These are phyloP conservation scores for Triops longicaudatus DNA, from an alignment of 1,140 invertebrate genomes.

Conservation along the genomic window DNA sequence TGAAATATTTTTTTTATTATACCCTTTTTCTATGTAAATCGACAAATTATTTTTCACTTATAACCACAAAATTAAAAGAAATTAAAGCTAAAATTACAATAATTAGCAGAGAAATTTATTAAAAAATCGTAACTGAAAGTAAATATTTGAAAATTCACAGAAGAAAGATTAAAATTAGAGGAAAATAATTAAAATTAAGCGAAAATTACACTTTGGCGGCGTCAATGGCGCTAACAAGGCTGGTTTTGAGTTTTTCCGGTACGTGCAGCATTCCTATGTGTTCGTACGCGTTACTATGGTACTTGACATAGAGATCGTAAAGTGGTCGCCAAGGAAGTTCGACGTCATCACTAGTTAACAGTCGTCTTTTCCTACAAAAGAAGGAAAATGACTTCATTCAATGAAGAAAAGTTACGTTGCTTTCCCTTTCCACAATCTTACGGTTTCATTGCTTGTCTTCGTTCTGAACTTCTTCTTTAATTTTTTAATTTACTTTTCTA, in stretches of 20 bases:
- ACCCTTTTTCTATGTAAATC: no score
- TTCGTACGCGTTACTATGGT: slow-evolving; percentile 46
- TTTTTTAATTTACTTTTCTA: no score
- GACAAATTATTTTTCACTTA: no score
- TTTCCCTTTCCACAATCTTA: no score
- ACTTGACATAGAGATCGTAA: slow-evolving; percentile 53
- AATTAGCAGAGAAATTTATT: no score
- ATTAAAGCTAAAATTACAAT: no score
- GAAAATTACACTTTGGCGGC: background rate
- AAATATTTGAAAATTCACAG: background rate
- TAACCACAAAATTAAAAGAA: no score
- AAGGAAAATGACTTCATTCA: background rate
- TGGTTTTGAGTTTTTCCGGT: slow-evolving; percentile 46
- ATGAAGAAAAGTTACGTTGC: no score
- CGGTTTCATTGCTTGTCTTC: no score
- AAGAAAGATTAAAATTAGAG: background rate
- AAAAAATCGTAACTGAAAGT: slow-evolving; percentile 7
- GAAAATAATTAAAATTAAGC: background rate
- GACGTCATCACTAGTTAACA: slow-evolving; percentile 70
- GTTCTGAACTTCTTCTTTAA: no score
- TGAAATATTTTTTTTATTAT: background rate
- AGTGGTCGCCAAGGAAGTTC: slow-evolving; percentile 77
- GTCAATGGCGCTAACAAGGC: slow-evolving; percentile 22
- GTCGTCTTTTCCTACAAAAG: slow-evolving; percentile 57
- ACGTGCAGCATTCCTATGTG: slow-evolving; percentile 47